Base-by-base conservation (phyloP, 2,888 invertebrate species). In the Anaspis maculata region DNA sequence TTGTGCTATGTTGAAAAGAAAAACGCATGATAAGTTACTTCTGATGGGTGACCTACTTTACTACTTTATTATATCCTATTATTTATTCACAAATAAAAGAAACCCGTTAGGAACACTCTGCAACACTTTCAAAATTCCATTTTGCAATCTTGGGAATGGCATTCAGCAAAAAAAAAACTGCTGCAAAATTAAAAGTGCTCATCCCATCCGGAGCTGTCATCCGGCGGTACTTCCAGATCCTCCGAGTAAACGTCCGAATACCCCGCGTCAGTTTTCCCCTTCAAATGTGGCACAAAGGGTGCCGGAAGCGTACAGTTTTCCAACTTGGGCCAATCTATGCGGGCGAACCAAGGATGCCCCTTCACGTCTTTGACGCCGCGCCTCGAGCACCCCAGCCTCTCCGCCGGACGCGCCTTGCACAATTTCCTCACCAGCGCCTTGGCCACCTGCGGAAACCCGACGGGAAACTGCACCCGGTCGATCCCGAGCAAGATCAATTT, bases 191-290 rank as follows among this genome's bases (percentile, higher is more conserved):
- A 92, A 65, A 94, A 94, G 52, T 88, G 81, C 44, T 74, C 71
- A 62, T 92, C 92, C 92, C 92, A 94, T 13, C 90, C 90, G 3
- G 89, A 87, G 27, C 74, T 74, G 61, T 92, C 92, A 56, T 91
- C 90, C 0, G 85, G 83, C 1, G 92, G 89, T 39, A 83, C 69
- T 42, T 77, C 79, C 46, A 76, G 75, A 44, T 87, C 87, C 27
- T 79, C 79, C 10, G 84, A 83, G 59, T 86, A 88, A 35, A 76
- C 76, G 61, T 91, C 92, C 5, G 9, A 6, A 69, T 92, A 87
- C 50, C 79, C 75, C 24, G 52, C 48, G 34, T 94, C 92, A 3
- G 75, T 71, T 44, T 81, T 77, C 44, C 70, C 75, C 21, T 77
- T 65, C 33, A 85, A 73, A 11, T 74, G 71, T 4, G 81, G 80